Evolutionary conservation across 37 sponge, comb jelly and placozoan species (phyloP).

Genomic region (Corticium candelabrum): DNA sequence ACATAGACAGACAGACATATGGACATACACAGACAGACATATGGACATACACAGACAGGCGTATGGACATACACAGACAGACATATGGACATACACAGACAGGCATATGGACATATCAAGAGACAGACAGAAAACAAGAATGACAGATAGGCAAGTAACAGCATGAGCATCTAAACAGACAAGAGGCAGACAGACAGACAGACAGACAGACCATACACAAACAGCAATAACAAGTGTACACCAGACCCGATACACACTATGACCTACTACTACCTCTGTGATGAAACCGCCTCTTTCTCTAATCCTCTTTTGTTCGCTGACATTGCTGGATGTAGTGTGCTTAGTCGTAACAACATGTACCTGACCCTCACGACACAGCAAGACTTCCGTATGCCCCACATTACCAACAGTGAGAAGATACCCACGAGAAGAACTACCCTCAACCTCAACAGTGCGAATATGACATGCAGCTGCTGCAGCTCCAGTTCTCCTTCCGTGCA

Average conservation of each 20-base stretch:
- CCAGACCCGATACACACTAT: background rate
- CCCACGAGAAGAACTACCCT: background rate
- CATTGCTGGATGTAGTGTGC: conserved; percentile 46
- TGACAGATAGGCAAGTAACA: no score
- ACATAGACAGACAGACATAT: background rate
- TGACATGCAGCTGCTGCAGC: conserved; percentile 57
- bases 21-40: conserved; percentile 9
- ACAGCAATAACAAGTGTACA: no score
- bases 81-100: conserved; percentile 6
- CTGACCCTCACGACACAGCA: conserved; percentile 51
- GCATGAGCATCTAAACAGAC: no score
- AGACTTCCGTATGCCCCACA: conserved; percentile 59
- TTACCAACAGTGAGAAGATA: conserved; percentile 59
- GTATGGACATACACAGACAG: no score
- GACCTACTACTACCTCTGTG: conserved; percentile 38
- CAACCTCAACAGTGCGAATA: conserved; percentile 7
- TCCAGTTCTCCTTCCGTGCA: conserved; percentile 31
- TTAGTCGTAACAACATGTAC: conserved; percentile 46
- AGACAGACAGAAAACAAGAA: no score
- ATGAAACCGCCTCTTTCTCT: conserved; percentile 43
- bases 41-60: no score
- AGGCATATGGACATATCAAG: no score
- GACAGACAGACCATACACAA: no score
- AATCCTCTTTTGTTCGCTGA: conserved; percentile 44
- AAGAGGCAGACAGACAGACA: background rate